phyloP scores from a whole-genome alignment of 2,888 invertebrate genomes.

The Hypselothyrea guttata region DNA sequence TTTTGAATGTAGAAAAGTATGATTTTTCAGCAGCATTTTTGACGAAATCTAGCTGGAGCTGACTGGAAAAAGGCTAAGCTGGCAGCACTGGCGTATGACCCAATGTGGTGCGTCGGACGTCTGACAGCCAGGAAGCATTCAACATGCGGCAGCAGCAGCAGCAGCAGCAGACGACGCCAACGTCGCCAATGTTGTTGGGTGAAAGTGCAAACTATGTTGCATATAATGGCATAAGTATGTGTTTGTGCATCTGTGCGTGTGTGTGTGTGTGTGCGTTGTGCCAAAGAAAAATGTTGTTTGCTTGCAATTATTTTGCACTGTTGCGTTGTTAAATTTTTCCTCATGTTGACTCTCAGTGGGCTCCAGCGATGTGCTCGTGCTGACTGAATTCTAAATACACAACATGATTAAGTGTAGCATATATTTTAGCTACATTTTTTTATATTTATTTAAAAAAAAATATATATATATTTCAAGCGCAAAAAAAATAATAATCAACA shows the following conservation, averaged over 20 bases:
- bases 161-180: slow-evolving; percentile 11
- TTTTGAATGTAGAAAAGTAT: too few species aligned
- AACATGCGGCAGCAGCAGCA: slow-evolving; percentile 33
- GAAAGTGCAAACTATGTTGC: slow-evolving; percentile 64
- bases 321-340: slow-evolving; percentile 62
- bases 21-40: too few species aligned
- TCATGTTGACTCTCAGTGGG: slow-evolving; percentile 33
- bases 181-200: slow-evolving; percentile 35
- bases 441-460: too few species aligned
- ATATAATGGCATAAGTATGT: slow-evolving; percentile 37
- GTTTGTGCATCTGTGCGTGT: slow-evolving; percentile 6
- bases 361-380: slow-evolving; percentile 29
- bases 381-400: too few species aligned
- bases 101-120: slow-evolving; percentile 34
- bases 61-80: too few species aligned
- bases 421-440: neutral
- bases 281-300: slow-evolving; percentile 61
- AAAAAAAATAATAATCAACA: too few species aligned
- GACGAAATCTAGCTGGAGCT: too few species aligned
- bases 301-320: slow-evolving; percentile 66
- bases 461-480: too few species aligned
- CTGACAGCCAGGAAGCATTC: slow-evolving; percentile 55
- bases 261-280: slow-evolving; percentile 29
- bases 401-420: neutral
- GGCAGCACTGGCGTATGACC: slow-evolving; percentile 25